Conservation (phyloP, 1,140 invertebrate genomes). For the Diabrotica undecimpunctata region DNA sequence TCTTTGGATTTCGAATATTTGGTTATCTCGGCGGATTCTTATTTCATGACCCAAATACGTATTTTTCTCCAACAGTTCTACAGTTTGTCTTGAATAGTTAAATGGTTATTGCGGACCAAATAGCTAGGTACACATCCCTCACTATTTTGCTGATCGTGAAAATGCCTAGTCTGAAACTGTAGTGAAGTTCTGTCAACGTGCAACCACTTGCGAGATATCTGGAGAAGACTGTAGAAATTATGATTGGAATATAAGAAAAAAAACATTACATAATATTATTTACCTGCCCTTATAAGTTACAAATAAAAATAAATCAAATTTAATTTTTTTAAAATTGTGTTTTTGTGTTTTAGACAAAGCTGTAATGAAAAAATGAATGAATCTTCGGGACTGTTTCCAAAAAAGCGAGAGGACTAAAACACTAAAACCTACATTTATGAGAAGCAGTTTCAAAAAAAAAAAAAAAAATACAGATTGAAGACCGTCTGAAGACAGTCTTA, state of each 20-base stretch:
- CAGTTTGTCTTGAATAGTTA: too few species aligned
- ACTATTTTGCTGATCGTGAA: neutral
- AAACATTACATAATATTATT: too few species aligned
- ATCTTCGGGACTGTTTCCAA: neutral
- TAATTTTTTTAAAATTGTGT: neutral
- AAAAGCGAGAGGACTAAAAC: neutral
- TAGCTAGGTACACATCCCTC: constrained; percentile 35
- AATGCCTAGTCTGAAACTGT: neutral
- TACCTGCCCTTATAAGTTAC: too few species aligned
- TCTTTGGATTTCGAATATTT: too few species aligned
- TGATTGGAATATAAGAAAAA: too few species aligned
- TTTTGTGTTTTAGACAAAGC: neutral
- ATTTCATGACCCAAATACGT: too few species aligned
- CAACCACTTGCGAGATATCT: too few species aligned
- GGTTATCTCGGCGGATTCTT: too few species aligned
- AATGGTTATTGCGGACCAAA: too few species aligned
- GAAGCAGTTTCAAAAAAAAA: neutral
- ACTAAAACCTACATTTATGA: neutral
- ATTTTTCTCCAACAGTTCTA: too few species aligned
- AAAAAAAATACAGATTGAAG: neutral
- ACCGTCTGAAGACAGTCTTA: neutral
- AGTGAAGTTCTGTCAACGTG: neutral
- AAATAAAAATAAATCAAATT: neutral
- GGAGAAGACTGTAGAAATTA: neutral
- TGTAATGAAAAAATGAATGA: neutral